Base-by-base conservation (phyloP, 2,113 vertebrate species). In the Vicugna pacos region DNA sequence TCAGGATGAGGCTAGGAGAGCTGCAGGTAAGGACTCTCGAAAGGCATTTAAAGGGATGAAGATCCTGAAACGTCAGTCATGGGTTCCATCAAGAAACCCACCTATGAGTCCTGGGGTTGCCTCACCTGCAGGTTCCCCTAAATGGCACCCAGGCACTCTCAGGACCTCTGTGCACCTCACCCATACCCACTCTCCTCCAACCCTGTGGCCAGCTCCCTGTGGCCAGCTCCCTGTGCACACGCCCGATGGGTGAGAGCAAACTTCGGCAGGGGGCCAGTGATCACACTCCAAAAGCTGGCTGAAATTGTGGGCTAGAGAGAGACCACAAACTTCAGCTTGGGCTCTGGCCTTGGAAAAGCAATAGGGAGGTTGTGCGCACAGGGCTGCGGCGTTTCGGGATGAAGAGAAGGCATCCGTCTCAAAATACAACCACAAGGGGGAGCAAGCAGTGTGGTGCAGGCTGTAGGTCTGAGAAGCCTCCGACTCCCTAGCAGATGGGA, bases 141-240 rank as follows among this genome's bases (percentile, higher is more conserved):
- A 24, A n/a, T 26, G 28, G 14, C 91, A 64, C 28, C 26, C 3
- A 14, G 20, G 8, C 69, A 76, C 3, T 6, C 58, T n/a, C 48
- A n/a, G n/a, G n/a, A 80, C 28, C 13, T 46, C 48, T 67, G 69
- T 15, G 3, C 1, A 35, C 13, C 48, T 75, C 60, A 11, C 48
- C 15, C 1, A 5, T 50, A 19, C n/a, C 56, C 60, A 54, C 42
- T 8, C 26, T 6, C 46, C 14, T 0, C 14, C 8, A 0, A 30
- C 1, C 2, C 62, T 8, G 5, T 69, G 38, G 17, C 72, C 28
- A 14, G 38, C 52, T 60, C 73, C 30, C 20, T 12, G 12, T 16
- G 13, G 17, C 72, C 28, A 14, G 38, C 52, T 60, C 73, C 30
- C 20, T 12, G 12, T 16, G 13, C 30, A 56, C 6, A 35, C 24